These are phyloP conservation scores for Leptura quadrifasciata DNA, from an alignment of 2,888 invertebrate genomes.

Conservation along the genomic window DNA sequence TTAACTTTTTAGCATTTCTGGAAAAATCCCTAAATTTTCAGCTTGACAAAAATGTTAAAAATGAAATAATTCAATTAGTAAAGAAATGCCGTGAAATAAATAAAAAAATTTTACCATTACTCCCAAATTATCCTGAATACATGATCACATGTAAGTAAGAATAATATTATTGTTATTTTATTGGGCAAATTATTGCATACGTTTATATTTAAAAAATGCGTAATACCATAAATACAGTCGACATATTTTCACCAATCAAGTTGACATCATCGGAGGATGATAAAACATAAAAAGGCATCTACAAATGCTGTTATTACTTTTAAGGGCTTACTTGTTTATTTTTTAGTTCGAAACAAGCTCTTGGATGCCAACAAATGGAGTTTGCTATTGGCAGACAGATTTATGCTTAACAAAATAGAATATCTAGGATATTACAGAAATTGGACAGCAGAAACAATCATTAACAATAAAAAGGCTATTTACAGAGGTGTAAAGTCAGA, in stretches of 20 bases:
- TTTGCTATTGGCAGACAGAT: constrained; percentile 38
- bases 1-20: constrained; percentile 54
- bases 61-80: constrained; percentile 45
- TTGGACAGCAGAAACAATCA: constrained; percentile 60
- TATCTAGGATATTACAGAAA: constrained; percentile 61
- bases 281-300: too few species aligned
- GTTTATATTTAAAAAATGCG: too few species aligned
- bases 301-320: too few species aligned
- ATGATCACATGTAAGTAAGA: constrained; percentile 59
- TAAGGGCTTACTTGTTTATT: constrained; percentile 10
- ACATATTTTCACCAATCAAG: too few species aligned
- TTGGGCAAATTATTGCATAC: too few species aligned
- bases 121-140: constrained; percentile 57
- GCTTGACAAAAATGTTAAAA: background rate
- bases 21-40: constrained; percentile 43
- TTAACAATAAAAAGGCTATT: constrained; percentile 57
- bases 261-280: too few species aligned
- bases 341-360: constrained; percentile 54
- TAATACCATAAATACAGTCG: too few species aligned
- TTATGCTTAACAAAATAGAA: constrained; percentile 39
- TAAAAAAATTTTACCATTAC: constrained; percentile 47
- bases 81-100: constrained; percentile 54
- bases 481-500: constrained; percentile 62
- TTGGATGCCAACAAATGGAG: constrained; percentile 58
- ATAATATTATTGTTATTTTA: background rate